Conservation (phyloP, 1,140 invertebrate genomes). For the Trichonephila inaurata region DNA sequence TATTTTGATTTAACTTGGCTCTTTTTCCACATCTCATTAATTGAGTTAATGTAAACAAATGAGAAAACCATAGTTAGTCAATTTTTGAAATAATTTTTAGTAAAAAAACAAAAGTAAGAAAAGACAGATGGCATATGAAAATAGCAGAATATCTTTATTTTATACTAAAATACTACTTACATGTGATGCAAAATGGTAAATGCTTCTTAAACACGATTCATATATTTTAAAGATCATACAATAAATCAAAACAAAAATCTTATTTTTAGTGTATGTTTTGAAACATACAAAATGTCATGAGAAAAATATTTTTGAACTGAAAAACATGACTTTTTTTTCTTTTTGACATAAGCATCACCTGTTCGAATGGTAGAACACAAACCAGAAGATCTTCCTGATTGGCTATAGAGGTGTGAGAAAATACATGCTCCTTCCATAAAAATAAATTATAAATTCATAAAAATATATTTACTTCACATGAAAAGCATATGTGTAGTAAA, state of each 20-base stretch:
- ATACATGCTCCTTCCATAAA: conserved; percentile 26
- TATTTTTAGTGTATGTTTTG: conserved; percentile 45
- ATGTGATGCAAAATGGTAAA: conserved; percentile 76
- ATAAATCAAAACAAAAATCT: conserved; percentile 53
- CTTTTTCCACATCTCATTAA: too few relatives aligned
- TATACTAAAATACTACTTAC: conserved; percentile 76
- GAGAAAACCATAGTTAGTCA: too few relatives aligned
- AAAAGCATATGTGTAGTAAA: not conserved
- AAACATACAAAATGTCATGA: conserved; percentile 52
- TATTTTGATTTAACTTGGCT: too few relatives aligned
- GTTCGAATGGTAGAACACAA: not conserved
- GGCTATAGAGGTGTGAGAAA: not conserved
- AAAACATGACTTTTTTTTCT: not conserved
- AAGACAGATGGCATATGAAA: conserved; percentile 26
- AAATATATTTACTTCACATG: conserved; percentile 36
- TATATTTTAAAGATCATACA: conserved; percentile 64
- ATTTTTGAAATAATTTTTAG: too few relatives aligned
- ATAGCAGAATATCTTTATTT: conserved; percentile 76
- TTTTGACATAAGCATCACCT: not conserved
- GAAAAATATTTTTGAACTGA: conserved; percentile 60
- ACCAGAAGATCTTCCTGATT: not conserved
- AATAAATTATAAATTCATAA: conserved; percentile 6
- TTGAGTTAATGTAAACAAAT: too few relatives aligned
- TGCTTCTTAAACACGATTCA: conserved; percentile 71
- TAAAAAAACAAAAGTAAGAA: not conserved